Evolutionary conservation across 1,140 invertebrate species (phyloP).

Genomic region (Sinonovacula constricta): DNA sequence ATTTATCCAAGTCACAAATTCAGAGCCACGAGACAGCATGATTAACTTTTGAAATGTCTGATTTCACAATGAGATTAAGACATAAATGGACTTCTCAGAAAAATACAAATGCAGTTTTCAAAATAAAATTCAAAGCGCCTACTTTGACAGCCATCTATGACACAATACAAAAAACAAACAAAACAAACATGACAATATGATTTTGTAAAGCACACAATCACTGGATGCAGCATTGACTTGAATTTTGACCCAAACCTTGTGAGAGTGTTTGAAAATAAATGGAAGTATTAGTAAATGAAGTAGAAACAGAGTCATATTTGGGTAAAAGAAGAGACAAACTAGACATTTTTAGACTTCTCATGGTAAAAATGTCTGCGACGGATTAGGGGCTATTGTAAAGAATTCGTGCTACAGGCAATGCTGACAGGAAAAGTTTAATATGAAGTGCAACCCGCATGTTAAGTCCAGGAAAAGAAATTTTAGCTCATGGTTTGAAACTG

Average conservation of each 20-base stretch:
- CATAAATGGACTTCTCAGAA: slow-evolving; percentile 12
- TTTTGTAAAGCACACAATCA: slow-evolving; percentile 2
- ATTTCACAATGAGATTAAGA: neutral
- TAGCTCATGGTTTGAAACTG: too few species aligned
- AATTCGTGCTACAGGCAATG: too few species aligned
- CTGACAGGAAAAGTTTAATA: too few species aligned
- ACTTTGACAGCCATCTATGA: slow-evolving; percentile 18
- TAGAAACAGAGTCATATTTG: slow-evolving; percentile 2
- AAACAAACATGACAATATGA: neutral
- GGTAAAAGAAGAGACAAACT: too few species aligned
- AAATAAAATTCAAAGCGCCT: slow-evolving; percentile 13
- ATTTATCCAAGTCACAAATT: slow-evolving; percentile 10
- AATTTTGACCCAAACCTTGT: slow-evolving; percentile 3
- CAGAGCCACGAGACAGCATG: slow-evolving; percentile 11
- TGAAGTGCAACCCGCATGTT: too few species aligned
- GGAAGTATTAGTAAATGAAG: neutral
- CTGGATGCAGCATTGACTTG: slow-evolving; percentile 4
- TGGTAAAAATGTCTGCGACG: too few species aligned
- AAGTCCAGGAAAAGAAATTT: too few species aligned
- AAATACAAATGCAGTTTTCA: slow-evolving; percentile 21
- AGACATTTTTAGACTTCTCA: too few species aligned
- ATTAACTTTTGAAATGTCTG: slow-evolving; percentile 4
- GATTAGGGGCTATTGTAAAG: too few species aligned
- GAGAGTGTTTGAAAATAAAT: slow-evolving; percentile 7
- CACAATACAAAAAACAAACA: too few species aligned